phyloP scores from a whole-genome alignment of 2,797 vertebrate species.

The Acipenser transmontanus region DNA sequence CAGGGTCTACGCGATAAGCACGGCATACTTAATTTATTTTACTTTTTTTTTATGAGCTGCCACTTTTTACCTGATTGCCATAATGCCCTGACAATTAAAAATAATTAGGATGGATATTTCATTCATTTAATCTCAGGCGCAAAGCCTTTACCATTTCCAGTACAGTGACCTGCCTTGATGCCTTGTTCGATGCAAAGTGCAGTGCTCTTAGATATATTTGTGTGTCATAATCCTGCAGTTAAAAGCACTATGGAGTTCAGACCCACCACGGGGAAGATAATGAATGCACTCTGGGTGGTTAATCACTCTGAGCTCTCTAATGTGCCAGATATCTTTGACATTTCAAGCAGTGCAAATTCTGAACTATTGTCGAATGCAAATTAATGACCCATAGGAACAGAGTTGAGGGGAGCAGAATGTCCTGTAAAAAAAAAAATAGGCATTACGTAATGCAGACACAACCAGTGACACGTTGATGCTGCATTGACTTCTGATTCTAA shows the following conservation, averaged over 20 bases:
- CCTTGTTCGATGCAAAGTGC: not conserved
- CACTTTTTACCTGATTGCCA: constrained; percentile 14
- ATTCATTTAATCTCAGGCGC: not conserved
- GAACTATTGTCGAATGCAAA: not conserved
- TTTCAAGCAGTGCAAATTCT: not conserved
- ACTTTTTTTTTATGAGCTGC: too few species aligned
- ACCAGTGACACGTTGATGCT: not conserved
- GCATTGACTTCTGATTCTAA: too few species aligned
- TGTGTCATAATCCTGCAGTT: not conserved
- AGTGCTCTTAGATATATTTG: not conserved
- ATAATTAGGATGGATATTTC: constrained; percentile 21
- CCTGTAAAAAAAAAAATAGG: constrained; percentile 1
- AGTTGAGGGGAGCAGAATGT: not conserved
- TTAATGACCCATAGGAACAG: constrained; percentile 1
- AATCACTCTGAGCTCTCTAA: constrained; percentile 2
- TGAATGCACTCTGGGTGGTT: not conserved
- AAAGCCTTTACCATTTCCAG: not conserved
- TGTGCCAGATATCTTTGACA: constrained; percentile 4
- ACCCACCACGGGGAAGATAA: not conserved
- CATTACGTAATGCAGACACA: not conserved
- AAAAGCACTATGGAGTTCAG: not conserved
- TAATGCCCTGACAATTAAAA: constrained; percentile 25
- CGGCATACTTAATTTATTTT: too few species aligned
- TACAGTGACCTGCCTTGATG: not conserved
- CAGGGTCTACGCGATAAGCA: too few species aligned